These are phyloP conservation scores for Albula glossodonta DNA, from an alignment of 2,113 vertebrate genomes.

Conservation along the genomic window DNA sequence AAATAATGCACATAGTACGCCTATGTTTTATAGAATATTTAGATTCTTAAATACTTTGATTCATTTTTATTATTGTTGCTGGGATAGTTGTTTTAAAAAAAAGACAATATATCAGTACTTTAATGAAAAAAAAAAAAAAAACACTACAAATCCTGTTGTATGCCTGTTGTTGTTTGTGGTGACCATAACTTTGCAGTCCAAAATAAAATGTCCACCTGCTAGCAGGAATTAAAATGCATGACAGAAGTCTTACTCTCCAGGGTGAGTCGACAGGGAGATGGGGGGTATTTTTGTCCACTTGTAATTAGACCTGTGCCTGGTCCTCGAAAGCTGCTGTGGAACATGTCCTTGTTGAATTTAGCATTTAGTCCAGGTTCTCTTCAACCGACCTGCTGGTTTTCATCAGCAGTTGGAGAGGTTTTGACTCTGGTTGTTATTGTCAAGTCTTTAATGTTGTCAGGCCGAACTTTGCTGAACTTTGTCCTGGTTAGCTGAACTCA, in stretches of 20 bases:
- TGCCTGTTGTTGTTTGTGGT: too few species aligned
- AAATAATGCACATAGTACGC: too few species aligned
- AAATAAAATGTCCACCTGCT: conserved; percentile 38
- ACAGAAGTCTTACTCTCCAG: conserved; percentile 29
- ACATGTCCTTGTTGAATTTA: conserved; percentile 2
- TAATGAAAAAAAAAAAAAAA: too few species aligned
- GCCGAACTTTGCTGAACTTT: not conserved
- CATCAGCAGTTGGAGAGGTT: not conserved
- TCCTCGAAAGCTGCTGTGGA: conserved; percentile 14
- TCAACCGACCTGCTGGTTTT: not conserved
- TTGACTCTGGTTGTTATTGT: not conserved
- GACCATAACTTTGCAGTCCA: too few species aligned
- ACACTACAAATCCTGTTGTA: too few species aligned
- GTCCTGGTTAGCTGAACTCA: not conserved
- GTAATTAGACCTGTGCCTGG: conserved; percentile 24
- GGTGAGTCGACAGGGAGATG: conserved; percentile 26
- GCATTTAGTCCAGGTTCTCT: not conserved
- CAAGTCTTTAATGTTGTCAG: not conserved
- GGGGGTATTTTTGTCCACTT: conserved; percentile 14
- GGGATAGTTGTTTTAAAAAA: not conserved
- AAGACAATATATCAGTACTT: not conserved
- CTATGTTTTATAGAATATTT: too few species aligned
- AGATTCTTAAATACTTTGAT: too few species aligned
- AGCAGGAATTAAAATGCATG: conserved; percentile 33
- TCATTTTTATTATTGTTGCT: too few species aligned